Evolutionary conservation across 2,797 vertebrate species (phyloP).

Genomic region (Oryzias sinensis): DNA sequence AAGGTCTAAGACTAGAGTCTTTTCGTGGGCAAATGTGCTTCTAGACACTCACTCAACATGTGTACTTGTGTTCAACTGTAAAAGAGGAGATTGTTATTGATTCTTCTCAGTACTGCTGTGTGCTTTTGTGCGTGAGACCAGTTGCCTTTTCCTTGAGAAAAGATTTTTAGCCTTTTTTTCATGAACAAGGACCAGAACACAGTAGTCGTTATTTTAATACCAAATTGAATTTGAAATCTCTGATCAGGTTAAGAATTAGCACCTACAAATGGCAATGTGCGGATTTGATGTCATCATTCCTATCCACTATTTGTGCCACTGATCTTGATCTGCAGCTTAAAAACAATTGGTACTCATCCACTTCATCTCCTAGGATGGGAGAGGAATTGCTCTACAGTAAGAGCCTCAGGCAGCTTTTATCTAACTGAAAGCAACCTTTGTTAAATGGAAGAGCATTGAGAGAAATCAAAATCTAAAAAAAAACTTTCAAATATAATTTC

Average conservation of each 20-base stretch:
- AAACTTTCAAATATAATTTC: no score
- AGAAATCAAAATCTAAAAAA: slow-evolving; percentile 12
- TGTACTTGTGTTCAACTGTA: slow-evolving; percentile 22
- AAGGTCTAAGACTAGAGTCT: no score
- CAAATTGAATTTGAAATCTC: no score
- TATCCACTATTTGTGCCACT: neutral
- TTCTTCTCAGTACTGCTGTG: slow-evolving; percentile 15
- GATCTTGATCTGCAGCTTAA: slow-evolving; percentile 2
- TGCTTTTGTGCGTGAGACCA: slow-evolving; percentile 10
- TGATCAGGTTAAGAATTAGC: neutral
- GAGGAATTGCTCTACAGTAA: slow-evolving; percentile 31
- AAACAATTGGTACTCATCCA: slow-evolving; percentile 1
- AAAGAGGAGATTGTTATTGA: slow-evolving; percentile 38
- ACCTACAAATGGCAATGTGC: neutral
- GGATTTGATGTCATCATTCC: slow-evolving; percentile 7
- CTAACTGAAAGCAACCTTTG: slow-evolving; percentile 28
- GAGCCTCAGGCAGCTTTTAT: slow-evolving; percentile 27
- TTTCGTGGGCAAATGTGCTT: neutral
- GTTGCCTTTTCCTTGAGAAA: slow-evolving; percentile 18
- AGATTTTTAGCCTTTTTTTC: slow-evolving; percentile 18
- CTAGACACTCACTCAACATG: slow-evolving; percentile 4
- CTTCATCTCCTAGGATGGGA: slow-evolving; percentile 2
- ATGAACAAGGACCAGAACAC: neutral
- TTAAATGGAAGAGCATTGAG: slow-evolving; percentile 21
- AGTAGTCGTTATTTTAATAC: no score